phyloP scores from a whole-genome alignment of 2,797 vertebrate genomes.

The Tapirus indicus region DNA sequence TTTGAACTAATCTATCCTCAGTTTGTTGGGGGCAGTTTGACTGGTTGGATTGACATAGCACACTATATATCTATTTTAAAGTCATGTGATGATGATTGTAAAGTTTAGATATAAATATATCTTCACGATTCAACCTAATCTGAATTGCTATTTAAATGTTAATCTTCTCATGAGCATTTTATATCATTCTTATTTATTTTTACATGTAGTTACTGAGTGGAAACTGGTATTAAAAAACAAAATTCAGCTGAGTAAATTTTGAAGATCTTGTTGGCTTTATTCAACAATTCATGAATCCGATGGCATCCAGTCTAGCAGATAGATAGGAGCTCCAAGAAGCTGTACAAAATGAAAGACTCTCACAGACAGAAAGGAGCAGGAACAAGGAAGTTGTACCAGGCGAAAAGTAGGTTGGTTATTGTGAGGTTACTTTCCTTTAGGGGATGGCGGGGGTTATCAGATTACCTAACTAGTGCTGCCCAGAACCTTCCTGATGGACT shows the following conservation, averaged over 20 bases:
- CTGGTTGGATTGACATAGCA: constrained; percentile 67
- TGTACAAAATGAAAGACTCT: background rate
- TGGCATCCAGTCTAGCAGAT: background rate
- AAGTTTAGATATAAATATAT: background rate
- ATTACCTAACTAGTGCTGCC: background rate
- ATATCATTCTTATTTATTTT: background rate
- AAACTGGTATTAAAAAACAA: background rate
- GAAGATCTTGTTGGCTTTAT: background rate
- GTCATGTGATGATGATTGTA: background rate
- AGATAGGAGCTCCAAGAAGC: background rate
- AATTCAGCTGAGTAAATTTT: background rate
- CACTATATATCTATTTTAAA: background rate
- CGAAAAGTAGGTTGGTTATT: background rate
- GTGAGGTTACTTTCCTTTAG: background rate
- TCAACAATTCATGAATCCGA: background rate
- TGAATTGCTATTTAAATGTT: background rate
- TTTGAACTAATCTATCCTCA: constrained; percentile 74
- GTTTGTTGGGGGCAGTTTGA: background rate
- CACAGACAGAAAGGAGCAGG: background rate
- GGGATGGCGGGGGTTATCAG: no score
- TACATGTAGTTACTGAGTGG: background rate
- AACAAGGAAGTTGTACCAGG: background rate
- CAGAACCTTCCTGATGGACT: background rate
- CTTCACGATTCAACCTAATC: background rate
- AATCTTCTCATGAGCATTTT: background rate